Evolutionary conservation across 2,797 vertebrate species (phyloP).

Genomic region (Varecia variegata): DNA sequence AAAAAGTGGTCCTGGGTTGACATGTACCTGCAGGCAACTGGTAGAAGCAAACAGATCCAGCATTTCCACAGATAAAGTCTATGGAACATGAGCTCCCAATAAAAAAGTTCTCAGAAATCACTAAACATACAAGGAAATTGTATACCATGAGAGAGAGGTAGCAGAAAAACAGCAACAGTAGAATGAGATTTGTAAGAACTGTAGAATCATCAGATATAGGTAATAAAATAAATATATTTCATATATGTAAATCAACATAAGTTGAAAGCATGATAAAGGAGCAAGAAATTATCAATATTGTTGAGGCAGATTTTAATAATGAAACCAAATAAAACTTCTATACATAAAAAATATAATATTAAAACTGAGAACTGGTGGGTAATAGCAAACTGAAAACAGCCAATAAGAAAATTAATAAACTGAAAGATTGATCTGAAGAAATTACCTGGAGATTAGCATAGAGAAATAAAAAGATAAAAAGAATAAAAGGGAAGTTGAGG

Average conservation of each 20-base stretch:
- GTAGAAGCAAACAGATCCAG: background rate
- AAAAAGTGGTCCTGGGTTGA: background rate
- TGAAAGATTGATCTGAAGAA: background rate
- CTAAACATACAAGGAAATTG: background rate
- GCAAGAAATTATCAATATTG: background rate
- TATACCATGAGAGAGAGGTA: background rate
- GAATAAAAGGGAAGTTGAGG: background rate
- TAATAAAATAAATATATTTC: background rate
- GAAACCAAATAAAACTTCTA: background rate
- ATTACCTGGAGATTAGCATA: background rate
- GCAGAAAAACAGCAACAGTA: background rate
- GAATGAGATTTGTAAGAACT: background rate
- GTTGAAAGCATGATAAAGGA: background rate
- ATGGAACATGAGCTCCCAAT: background rate
- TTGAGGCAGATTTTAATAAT: background rate
- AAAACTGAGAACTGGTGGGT: background rate
- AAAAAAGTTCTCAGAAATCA: background rate
- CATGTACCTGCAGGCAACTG: background rate
- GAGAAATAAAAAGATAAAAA: background rate
- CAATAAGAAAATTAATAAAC: background rate
- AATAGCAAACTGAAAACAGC: background rate
- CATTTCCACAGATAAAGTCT: background rate
- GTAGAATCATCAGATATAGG: background rate
- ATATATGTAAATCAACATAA: background rate
- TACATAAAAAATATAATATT: background rate